Conservation (phyloP, 2,888 invertebrate genomes). For the Patella caerulea region DNA sequence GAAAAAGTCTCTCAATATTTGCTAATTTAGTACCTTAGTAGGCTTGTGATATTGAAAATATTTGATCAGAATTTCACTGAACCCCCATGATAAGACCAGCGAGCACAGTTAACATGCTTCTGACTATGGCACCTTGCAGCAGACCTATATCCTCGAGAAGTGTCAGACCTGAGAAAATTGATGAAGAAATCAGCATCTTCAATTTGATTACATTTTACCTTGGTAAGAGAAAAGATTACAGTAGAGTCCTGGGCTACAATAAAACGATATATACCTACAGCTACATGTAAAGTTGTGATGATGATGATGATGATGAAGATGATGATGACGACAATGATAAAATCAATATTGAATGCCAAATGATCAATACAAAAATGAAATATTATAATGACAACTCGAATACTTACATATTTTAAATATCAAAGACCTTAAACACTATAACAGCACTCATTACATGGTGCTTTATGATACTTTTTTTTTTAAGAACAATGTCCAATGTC, state of each 20-base stretch:
- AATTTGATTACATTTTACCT: slow-evolving; percentile 21
- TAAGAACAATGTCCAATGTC: no score
- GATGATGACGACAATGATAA: no score
- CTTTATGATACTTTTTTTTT: no score
- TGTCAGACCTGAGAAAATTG: slow-evolving; percentile 31
- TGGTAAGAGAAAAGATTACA: neutral
- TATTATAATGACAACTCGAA: no score
- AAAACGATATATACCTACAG: neutral
- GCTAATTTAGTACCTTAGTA: no score
- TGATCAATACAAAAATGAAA: no score
- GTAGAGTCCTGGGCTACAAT: slow-evolving; percentile 3
- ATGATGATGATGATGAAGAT: neutral
- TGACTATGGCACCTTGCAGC: slow-evolving; percentile 25
- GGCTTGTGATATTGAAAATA: no score
- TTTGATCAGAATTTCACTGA: slow-evolving; percentile 2
- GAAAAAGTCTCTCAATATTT: no score
- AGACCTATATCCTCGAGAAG: slow-evolving; percentile 27
- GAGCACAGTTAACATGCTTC: neutral
- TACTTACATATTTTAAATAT: no score
- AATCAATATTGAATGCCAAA: no score
- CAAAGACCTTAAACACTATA: no score
- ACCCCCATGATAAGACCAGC: slow-evolving; percentile 8
- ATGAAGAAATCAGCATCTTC: slow-evolving; percentile 21
- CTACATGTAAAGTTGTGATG: neutral
- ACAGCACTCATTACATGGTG: no score